phyloP scores from a whole-genome alignment of 2,888 invertebrate genomes.

The Hyalella azteca region DNA sequence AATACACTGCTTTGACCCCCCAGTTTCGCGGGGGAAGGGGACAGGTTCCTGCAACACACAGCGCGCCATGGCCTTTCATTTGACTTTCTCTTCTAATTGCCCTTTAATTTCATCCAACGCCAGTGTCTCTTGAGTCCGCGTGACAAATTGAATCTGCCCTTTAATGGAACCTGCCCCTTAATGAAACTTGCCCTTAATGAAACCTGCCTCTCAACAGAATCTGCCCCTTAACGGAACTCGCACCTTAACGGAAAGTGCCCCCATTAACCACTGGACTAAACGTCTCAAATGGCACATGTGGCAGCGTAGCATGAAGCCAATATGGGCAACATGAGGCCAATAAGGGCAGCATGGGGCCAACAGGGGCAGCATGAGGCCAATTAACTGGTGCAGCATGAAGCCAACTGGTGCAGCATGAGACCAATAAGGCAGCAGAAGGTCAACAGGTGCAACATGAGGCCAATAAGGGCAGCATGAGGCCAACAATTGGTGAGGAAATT shows the following conservation, averaged over 20 bases:
- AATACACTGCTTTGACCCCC: too few species aligned
- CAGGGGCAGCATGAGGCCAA: not conserved
- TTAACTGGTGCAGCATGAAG: not conserved
- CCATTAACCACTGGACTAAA: not conserved
- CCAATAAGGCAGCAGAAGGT: not conserved
- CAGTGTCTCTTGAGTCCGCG: not conserved
- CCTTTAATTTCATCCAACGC: not conserved
- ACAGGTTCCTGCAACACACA: not conserved
- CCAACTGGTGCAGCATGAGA: not conserved
- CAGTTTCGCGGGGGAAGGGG: too few species aligned
- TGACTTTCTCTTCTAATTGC: constrained; percentile 11
- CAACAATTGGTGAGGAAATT: too few species aligned
- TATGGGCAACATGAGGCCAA: not conserved
- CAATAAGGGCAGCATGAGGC: not conserved
- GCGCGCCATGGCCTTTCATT: not conserved
- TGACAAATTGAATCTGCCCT: not conserved
- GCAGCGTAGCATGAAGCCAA: not conserved
- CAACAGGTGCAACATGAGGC: not conserved
- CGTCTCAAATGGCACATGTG: not conserved
- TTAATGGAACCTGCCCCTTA: not conserved
- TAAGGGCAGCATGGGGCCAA: not conserved
- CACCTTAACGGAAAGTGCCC: not conserved
- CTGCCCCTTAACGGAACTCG: not conserved
- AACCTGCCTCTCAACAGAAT: not conserved
- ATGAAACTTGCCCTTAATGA: not conserved